These are phyloP conservation scores for Maconellicoccus hirsutus DNA, from an alignment of 1,140 invertebrate species.

Conservation along the genomic window DNA sequence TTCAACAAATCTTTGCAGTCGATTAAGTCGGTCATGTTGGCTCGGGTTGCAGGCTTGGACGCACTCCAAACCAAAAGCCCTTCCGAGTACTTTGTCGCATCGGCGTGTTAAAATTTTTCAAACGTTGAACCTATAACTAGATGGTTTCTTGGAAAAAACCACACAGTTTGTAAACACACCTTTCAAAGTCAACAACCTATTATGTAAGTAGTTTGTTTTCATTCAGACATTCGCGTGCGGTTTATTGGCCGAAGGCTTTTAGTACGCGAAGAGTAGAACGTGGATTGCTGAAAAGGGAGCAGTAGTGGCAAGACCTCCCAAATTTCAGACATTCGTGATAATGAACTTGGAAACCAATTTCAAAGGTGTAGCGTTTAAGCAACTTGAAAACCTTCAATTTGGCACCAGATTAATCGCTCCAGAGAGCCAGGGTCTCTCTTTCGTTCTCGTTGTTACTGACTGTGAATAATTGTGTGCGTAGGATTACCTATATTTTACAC, in stretches of 20 bases:
- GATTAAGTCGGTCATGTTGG: too few species aligned
- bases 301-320: background rate
- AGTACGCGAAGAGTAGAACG: background rate
- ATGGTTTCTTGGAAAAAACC: too few species aligned
- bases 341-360: background rate
- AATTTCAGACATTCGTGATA: background rate
- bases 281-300: background rate
- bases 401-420: background rate
- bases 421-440: background rate
- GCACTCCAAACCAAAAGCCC: too few species aligned
- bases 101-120: too few species aligned
- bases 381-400: background rate
- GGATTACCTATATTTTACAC: background rate
- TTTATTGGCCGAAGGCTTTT: background rate
- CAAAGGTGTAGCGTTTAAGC: too few species aligned
- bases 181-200: slow-evolving; percentile 4
- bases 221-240: background rate
- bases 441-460: background rate
- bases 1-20: too few species aligned
- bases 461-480: background rate
- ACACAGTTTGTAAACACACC: too few species aligned
- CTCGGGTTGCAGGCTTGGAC: too few species aligned
- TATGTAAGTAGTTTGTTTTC: slow-evolving; percentile 6
- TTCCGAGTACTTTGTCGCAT: too few species aligned
- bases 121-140: too few species aligned